A percentile compares a stretch with the other conserved stretches of the same genome.
phyloP scores from a whole-genome alignment of 1,140 invertebrate species.

The Parapsyche elsis region DNA sequence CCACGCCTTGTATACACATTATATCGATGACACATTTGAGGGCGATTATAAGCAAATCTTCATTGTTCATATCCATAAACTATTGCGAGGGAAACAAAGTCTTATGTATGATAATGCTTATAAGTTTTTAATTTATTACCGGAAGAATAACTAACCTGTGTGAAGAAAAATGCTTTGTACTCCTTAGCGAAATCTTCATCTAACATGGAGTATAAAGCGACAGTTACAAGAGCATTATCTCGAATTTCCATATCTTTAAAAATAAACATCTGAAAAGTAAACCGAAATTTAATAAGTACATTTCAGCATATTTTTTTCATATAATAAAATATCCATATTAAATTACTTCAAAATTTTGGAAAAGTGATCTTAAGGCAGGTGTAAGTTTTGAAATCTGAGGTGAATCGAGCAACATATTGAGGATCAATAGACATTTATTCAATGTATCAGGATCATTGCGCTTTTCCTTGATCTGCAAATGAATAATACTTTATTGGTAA shows the following conservation, averaged over 20 bases:
- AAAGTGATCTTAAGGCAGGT: conserved; percentile 63
- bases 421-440: conserved; percentile 64
- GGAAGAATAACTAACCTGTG: conserved; percentile 59
- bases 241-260: conserved; percentile 63
- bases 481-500: conserved; percentile 29
- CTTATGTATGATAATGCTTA: not conserved
- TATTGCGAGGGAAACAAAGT: not conserved
- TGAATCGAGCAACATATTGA: conserved; percentile 63
- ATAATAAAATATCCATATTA: not conserved
- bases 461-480: conserved; percentile 59
- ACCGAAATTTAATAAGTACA: not conserved
- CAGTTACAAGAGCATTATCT: conserved; percentile 63
- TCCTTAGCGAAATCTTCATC: conserved; percentile 64
- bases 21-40: conserved; percentile 63
- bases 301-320: not conserved
- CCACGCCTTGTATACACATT: conserved; percentile 63
- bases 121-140: not conserved
- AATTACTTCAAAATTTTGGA: conserved; percentile 64
- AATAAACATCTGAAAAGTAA: conserved; percentile 58
- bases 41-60: conserved; percentile 59
- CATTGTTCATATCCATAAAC: conserved; percentile 56
- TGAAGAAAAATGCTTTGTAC: conserved; percentile 66
- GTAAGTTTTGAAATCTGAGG: conserved; percentile 62
- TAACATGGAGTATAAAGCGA: conserved; percentile 65
- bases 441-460: conserved; percentile 61